phyloP scores from a whole-genome alignment of 2,888 invertebrate genomes.

The Drosophila suboccidentalis region DNA sequence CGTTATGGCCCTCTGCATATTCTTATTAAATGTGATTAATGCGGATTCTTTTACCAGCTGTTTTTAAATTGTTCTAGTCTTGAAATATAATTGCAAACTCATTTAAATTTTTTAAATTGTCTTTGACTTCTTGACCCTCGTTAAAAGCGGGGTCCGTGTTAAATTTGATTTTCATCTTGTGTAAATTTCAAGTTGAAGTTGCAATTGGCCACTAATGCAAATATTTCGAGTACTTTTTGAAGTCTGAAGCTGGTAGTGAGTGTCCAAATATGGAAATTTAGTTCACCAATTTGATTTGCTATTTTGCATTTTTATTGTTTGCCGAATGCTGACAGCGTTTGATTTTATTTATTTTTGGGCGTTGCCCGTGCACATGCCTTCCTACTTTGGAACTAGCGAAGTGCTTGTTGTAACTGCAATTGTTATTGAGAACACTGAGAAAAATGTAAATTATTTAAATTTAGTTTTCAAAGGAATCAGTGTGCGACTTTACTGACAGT shows the following conservation, averaged over 20 bases:
- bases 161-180: constrained; percentile 62
- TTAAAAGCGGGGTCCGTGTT: constrained; percentile 33
- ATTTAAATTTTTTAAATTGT: constrained; percentile 38
- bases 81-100: constrained; percentile 22
- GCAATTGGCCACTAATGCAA: constrained; percentile 4
- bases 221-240: constrained; percentile 3
- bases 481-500: not conserved
- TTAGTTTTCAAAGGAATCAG: not conserved
- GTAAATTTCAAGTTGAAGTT: constrained; percentile 43
- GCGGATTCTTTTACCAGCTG: constrained; percentile 13
- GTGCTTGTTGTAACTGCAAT: constrained; percentile 55
- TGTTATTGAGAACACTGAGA: constrained; percentile 65
- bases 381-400: constrained; percentile 56
- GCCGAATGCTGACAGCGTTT: constrained; percentile 77
- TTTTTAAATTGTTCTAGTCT: constrained; percentile 38
- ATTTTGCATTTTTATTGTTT: constrained; percentile 79
- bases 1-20: constrained; percentile 40
- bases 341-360: constrained; percentile 78
- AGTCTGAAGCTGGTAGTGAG: constrained; percentile 10
- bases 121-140: constrained; percentile 71
- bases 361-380: constrained; percentile 68
- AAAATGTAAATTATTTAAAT: constrained; percentile 28
- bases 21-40: constrained; percentile 62
- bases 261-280: constrained; percentile 74
- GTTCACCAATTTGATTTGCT: constrained; percentile 71